phyloP scores from a whole-genome alignment of 92 coral and sea anemone genomes.

The Porites evermanni region DNA sequence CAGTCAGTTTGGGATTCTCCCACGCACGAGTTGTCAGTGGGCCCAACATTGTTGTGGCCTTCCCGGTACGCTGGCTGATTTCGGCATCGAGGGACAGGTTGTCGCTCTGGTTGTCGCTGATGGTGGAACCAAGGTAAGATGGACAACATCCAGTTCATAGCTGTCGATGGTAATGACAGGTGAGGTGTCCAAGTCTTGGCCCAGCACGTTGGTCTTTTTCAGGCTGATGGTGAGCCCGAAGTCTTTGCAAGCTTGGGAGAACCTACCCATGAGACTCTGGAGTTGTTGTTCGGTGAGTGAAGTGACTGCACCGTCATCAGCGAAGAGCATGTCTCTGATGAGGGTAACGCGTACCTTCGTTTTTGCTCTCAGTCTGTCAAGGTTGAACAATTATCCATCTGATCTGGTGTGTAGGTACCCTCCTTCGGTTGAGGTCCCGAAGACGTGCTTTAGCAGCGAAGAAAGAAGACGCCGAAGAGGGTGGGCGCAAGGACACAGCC shows the following conservation, averaged over 20 bases:
- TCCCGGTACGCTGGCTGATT: background rate
- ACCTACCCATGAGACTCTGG: conserved; percentile 33
- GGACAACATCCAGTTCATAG: conserved; percentile 1
- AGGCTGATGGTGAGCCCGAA: conserved; percentile 64
- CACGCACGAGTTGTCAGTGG: background rate
- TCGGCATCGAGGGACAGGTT: background rate
- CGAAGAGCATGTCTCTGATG: conserved; percentile 54
- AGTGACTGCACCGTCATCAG: conserved; percentile 45
- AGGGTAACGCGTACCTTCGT: conserved; percentile 25
- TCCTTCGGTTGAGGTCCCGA: conserved; percentile 9
- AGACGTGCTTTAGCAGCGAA: conserved; percentile 30
- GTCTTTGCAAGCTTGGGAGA: conserved; percentile 52
- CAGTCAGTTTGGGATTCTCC: background rate
- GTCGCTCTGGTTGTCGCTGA: conserved; percentile 17
- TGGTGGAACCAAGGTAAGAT: conserved; percentile 23
- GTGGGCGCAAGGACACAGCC: too few species aligned
- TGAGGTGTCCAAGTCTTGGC: conserved; percentile 11
- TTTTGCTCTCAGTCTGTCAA: conserved; percentile 44
- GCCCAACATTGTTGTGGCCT: background rate
- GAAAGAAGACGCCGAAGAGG: conserved; percentile 27
- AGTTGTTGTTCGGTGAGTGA: conserved; percentile 43
- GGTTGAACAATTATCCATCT: background rate
- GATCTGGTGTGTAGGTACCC: conserved; percentile 52
- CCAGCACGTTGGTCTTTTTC: conserved; percentile 46
- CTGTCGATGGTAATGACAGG: conserved; percentile 12